These are phyloP conservation scores for Periophthalmodon schlosseri DNA, from an alignment of 2,113 vertebrate species.

Conservation along the genomic window DNA sequence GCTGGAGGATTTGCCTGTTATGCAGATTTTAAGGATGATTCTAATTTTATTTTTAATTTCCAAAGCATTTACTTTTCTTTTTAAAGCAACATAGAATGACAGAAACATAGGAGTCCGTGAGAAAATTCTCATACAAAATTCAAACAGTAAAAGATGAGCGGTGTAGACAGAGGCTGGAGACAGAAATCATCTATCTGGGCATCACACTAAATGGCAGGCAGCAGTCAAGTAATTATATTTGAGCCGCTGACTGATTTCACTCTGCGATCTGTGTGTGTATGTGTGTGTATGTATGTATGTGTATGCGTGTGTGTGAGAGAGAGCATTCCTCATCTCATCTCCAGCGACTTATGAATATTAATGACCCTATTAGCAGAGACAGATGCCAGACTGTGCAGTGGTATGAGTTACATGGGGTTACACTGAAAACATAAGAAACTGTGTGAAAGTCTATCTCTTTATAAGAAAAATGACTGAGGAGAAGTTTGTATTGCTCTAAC, in stretches of 20 bases:
- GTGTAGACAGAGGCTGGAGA: slow-evolving; percentile 7
- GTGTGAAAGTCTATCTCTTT: slow-evolving; percentile 51
- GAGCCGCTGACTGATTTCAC: slow-evolving; percentile 66
- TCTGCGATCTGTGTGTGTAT: slow-evolving; percentile 27
- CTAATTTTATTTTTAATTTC: no score
- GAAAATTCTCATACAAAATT: neutral
- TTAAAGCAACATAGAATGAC: neutral
- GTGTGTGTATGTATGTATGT: slow-evolving; percentile 1
- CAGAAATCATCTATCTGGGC: slow-evolving; percentile 49
- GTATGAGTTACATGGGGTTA: slow-evolving; percentile 52
- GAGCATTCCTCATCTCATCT: slow-evolving; percentile 54
- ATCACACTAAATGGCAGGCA: slow-evolving; percentile 54
- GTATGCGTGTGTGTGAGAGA: slow-evolving; percentile 34
- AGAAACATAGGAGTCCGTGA: slow-evolving; percentile 3
- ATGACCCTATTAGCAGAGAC: slow-evolving; percentile 64
- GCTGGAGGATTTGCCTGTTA: no score
- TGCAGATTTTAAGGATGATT: no score
- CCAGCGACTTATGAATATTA: slow-evolving; percentile 70
- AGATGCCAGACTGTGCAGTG: slow-evolving; percentile 55
- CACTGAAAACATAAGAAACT: slow-evolving; percentile 46
- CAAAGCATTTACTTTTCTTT: no score
- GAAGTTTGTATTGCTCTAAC: slow-evolving; percentile 34
- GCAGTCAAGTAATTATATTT: slow-evolving; percentile 70
- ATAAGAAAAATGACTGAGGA: slow-evolving; percentile 16
- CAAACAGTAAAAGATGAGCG: neutral